phyloP scores from a whole-genome alignment of 2,113 vertebrate genomes.

The Hylia prasina region DNA sequence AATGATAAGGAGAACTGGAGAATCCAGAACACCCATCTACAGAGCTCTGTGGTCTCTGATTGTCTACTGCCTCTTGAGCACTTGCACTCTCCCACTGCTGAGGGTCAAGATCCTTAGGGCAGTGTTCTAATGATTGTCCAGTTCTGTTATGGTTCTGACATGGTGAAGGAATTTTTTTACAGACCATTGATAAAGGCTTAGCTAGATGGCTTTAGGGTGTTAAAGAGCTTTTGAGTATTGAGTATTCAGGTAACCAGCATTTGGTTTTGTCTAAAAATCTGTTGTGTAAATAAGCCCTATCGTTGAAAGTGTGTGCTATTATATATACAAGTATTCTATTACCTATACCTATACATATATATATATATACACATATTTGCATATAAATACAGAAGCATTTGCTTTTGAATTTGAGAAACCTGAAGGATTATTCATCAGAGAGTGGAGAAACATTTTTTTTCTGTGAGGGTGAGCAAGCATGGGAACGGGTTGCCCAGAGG shows the following conservation, averaged over 20 bases:
- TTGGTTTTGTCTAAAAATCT: not conserved
- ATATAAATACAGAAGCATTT: not conserved
- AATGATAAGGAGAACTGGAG: not conserved
- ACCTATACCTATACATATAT: rapidly evolving
- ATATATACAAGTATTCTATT: not conserved
- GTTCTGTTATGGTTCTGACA: not conserved
- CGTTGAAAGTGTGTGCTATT: not conserved
- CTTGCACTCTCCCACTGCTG: not conserved
- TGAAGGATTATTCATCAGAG: not conserved
- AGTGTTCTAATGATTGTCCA: not conserved
- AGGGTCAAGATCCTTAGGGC: not conserved
- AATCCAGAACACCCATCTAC: not conserved
- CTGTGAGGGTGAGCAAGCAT: rapidly evolving
- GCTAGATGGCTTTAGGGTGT: not conserved
- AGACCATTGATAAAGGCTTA: not conserved
- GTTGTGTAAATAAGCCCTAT: not conserved
- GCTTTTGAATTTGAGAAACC: not conserved
- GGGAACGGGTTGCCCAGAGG: not conserved
- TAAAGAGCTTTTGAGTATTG: not conserved
- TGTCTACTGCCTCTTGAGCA: not conserved
- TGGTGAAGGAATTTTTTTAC: not conserved
- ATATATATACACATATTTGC: rapidly evolving
- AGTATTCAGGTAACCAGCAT: not conserved
- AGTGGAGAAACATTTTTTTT: not conserved
- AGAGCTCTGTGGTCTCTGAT: not conserved